phyloP scores from a whole-genome alignment of 2,888 invertebrate species.

The Philopedon plagiatum region DNA sequence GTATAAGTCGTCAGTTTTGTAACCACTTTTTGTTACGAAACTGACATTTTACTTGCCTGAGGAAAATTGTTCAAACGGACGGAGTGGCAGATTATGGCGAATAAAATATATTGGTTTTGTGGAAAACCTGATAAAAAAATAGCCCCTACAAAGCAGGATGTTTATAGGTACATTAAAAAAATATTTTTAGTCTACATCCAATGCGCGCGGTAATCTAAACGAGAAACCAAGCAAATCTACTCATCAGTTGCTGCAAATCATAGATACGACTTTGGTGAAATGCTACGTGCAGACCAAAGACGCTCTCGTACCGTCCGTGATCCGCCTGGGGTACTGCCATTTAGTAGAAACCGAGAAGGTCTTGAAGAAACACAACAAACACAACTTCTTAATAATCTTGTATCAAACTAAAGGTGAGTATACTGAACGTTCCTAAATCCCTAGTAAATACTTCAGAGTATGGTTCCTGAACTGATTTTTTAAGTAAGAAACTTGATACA shows the following conservation, averaged over 20 bases:
- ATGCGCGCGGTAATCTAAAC: constrained; percentile 65
- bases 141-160: background rate
- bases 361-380: constrained; percentile 88
- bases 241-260: constrained; percentile 86
- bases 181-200: constrained; percentile 58
- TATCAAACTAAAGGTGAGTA: constrained; percentile 85
- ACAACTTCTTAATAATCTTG: constrained; percentile 93
- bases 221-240: constrained; percentile 71
- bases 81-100: no score
- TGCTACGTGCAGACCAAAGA: constrained; percentile 98
- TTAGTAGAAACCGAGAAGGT: constrained; percentile 94
- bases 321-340: constrained; percentile 93
- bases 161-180: background rate
- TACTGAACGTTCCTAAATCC: no score
- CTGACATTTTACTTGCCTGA: no score
- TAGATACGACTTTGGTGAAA: constrained; percentile 97
- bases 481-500: no score
- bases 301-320: constrained; percentile 90
- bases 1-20: no score
- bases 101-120: no score
- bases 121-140: no score
- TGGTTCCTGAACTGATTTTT: no score
- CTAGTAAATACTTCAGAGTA: no score
- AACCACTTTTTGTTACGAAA: no score
- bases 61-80: no score